Evolutionary conservation across 2,113 vertebrate genomes (phyloP).

Genomic region (Chlorodrepanis virens): DNA sequence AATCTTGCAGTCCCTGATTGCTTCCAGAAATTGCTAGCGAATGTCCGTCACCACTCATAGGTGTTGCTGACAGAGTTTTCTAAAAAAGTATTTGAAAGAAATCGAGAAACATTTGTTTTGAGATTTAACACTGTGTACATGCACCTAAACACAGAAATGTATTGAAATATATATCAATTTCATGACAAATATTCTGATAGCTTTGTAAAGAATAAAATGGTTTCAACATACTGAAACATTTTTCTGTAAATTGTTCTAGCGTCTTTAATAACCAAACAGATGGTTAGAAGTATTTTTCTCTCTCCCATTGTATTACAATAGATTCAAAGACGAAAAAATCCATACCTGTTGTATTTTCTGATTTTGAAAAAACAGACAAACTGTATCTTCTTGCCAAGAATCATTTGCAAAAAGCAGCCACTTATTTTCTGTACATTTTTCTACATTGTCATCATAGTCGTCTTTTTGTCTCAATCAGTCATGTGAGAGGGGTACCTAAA

Average conservation of each 20-base stretch:
- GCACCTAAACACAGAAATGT: not conserved
- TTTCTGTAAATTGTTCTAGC: not conserved
- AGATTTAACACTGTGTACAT: not conserved
- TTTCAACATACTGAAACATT: not conserved
- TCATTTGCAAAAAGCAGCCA: not conserved
- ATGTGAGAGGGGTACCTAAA: not conserved
- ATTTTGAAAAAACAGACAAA: not conserved
- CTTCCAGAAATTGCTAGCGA: not conserved
- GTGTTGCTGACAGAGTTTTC: not conserved
- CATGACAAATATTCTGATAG: not conserved
- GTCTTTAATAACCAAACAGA: not conserved
- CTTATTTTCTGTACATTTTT: not conserved
- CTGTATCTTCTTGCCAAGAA: not conserved
- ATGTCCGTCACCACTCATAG: not conserved
- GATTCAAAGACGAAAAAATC: not conserved
- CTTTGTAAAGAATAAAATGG: not conserved
- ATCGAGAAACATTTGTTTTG: not conserved
- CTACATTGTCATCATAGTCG: not conserved
- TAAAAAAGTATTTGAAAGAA: not conserved
- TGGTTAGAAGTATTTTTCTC: not conserved
- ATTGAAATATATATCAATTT: not conserved
- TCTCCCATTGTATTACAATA: not conserved
- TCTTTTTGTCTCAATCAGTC: not conserved
- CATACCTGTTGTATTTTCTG: not conserved
- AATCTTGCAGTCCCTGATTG: not conserved